A percentile compares a stretch with the other conserved stretches of the same genome.
phyloP scores from a whole-genome alignment of 1,140 invertebrate species.

The Dreissena polymorpha region DNA sequence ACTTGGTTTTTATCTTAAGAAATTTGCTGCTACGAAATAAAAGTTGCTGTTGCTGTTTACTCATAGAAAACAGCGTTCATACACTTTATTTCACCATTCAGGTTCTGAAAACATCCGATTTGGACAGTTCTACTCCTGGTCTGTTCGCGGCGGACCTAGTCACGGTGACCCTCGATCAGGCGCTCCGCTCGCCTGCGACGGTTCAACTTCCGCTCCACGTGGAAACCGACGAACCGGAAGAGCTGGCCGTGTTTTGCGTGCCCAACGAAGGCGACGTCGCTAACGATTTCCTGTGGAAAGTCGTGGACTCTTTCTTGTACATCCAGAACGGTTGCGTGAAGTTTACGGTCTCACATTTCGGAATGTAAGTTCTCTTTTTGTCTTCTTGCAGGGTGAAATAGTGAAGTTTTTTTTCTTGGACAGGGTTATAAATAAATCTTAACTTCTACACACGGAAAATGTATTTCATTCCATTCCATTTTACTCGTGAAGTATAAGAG shows the following conservation, averaged over 20 bases:
- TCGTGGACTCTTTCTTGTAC: not conserved
- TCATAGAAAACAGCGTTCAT: no score
- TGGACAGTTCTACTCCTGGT: conserved; percentile 7
- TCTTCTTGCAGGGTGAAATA: no score
- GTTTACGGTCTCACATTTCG: conserved; percentile 33
- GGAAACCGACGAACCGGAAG: not conserved
- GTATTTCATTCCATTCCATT: no score
- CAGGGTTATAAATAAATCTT: no score
- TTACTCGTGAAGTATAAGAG: no score
- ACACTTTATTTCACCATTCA: not conserved
- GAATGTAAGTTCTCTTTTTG: conserved; percentile 37
- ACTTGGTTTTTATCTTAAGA: no score
- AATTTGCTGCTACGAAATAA: no score
- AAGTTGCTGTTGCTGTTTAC: no score
- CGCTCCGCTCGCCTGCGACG: not conserved
- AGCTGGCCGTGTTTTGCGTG: conserved; percentile 17
- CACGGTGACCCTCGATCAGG: not conserved
- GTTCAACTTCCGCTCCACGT: conserved; percentile 28
- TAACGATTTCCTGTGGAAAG: conserved; percentile 19
- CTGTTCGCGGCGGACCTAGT: conserved; percentile 35
- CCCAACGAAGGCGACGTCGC: conserved; percentile 31
- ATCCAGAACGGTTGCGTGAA: conserved; percentile 32
- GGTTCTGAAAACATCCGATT: conserved; percentile 46
- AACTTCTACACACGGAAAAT: no score
- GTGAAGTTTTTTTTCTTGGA: no score